Evolutionary conservation across 2,888 invertebrate species (phyloP).

Genomic region (Acronicta psi): DNA sequence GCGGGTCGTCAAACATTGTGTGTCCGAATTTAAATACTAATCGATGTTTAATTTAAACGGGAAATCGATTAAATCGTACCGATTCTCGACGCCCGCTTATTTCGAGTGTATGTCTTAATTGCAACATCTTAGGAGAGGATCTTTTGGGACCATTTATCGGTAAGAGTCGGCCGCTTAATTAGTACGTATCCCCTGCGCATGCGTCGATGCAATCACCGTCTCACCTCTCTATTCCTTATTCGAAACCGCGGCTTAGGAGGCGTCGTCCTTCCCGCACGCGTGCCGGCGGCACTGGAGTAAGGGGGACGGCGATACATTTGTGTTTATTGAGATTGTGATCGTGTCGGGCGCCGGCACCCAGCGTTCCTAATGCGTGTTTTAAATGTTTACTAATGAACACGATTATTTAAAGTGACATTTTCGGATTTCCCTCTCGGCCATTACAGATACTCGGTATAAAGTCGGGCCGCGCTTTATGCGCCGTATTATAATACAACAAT

Average conservation of each 20-base stretch:
- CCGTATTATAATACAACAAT: slow-evolving; percentile 58
- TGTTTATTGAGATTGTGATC: slow-evolving; percentile 76
- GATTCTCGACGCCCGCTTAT: slow-evolving; percentile 71
- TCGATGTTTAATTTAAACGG: slow-evolving; percentile 70
- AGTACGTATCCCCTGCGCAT: slow-evolving; percentile 80
- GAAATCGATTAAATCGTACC: slow-evolving; percentile 76
- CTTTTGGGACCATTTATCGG: slow-evolving; percentile 62
- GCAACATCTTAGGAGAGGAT: slow-evolving; percentile 65
- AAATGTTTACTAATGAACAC: slow-evolving; percentile 89
- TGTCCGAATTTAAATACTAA: slow-evolving; percentile 80
- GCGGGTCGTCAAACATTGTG: slow-evolving; percentile 76
- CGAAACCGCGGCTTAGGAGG: slow-evolving; percentile 54
- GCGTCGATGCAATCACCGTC: slow-evolving; percentile 80
- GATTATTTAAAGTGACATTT: slow-evolving; percentile 88
- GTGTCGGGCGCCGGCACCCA: slow-evolving; percentile 85
- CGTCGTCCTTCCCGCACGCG: slow-evolving; percentile 60
- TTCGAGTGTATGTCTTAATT: slow-evolving; percentile 78
- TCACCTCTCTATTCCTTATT: slow-evolving; percentile 82
- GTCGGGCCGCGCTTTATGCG: slow-evolving; percentile 41
- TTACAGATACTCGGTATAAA: slow-evolving; percentile 52
- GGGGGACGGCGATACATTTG: slow-evolving; percentile 69
- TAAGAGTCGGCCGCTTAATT: slow-evolving; percentile 78
- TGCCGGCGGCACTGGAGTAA: slow-evolving; percentile 47
- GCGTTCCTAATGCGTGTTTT: slow-evolving; percentile 85
- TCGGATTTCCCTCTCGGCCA: slow-evolving; percentile 77